phyloP scores from a whole-genome alignment of 2,113 vertebrate species.

The Anoplopoma fimbria region DNA sequence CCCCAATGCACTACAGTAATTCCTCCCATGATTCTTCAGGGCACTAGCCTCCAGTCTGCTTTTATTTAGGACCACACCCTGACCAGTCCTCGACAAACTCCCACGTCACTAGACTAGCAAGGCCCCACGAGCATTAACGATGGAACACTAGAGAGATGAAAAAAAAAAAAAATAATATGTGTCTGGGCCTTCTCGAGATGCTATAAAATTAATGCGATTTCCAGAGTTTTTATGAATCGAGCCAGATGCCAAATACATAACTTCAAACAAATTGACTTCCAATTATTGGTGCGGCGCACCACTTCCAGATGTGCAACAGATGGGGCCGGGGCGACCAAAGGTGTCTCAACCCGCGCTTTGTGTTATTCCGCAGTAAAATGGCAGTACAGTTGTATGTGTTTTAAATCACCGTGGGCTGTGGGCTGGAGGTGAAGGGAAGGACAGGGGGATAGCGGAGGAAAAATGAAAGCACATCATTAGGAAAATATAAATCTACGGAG shows the following conservation, averaged over 20 bases:
- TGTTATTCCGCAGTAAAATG: constrained; percentile 79
- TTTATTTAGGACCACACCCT: constrained; percentile 80
- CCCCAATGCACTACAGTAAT: constrained; percentile 11
- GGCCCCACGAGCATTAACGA: constrained; percentile 75
- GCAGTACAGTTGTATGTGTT: constrained; percentile 79
- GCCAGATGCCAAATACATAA: constrained; percentile 88
- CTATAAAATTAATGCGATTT: constrained; percentile 86
- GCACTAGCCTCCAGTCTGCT: constrained; percentile 50
- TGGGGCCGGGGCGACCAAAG: constrained; percentile 78
- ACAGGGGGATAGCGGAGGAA: constrained; percentile 68
- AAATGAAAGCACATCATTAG: constrained; percentile 80
- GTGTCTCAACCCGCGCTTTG: constrained; percentile 77
- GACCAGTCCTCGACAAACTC: constrained; percentile 64
- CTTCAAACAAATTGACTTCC: constrained; percentile 90
- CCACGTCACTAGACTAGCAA: constrained; percentile 69
- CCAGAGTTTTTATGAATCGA: constrained; percentile 85
- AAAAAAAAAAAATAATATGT: constrained; percentile 54
- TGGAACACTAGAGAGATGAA: constrained; percentile 61
- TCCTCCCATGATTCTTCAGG: constrained; percentile 60
- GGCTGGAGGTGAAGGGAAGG: constrained; percentile 83
- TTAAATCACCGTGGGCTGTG: constrained; percentile 81
- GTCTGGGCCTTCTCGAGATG: constrained; percentile 69
- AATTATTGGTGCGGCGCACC: constrained; percentile 84
- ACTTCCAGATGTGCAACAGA: constrained; percentile 88
- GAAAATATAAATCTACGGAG: constrained; percentile 76